Evolutionary conservation across 35 echinoderm and acorn worm genomes (phyloP), one percentile per base, ranked within the genome.

Genomic region (Eucidaris tribuloides): DNA sequence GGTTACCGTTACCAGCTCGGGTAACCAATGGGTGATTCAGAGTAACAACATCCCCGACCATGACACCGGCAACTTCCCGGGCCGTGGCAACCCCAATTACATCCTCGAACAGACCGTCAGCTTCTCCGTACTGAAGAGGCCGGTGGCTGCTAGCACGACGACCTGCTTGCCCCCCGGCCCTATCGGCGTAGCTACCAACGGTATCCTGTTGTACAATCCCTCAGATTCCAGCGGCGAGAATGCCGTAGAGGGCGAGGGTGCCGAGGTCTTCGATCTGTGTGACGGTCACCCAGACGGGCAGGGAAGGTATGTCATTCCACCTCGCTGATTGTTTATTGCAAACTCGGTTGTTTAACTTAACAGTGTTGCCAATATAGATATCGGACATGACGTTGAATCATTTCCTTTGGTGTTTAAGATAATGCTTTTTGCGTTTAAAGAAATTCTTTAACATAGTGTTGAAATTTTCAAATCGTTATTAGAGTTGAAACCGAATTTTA

Each of bases 31-130:
- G 76, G 30, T 48, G 27, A 78, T 85, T 32, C 58, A 55, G 19
- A 88, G 78, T 61, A 94, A 94, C 65, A 88, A 82, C 54, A 57
- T 94, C 37, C 88, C 92, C 0, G 92, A 96, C 34, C 92, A 96
- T 57, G 65, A 79, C 9, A 91, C 92, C 14, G 76, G 59, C 3
- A 33, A 33, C 29, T 92, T 68, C 34, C 90, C 84, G 13, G 40
- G 17, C 5, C 32, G 17, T 1, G 55, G 17, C 42, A 94, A 94
- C 64, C 91, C 86, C 29, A 90, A 94, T 48, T 58, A 36, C 17
- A 89, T 90, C 28, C 2, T 3, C 7, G 81, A 40, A 36, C 91
- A 94, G 52, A 43, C 33, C 3, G 52, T 81, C 42, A 44, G 19
- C 5, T 78, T 42, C 5, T 32, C 42, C 14, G 58, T 94, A n/a